Conservation (phyloP, 2,888 invertebrate genomes). For the Microplitis manilae region DNA sequence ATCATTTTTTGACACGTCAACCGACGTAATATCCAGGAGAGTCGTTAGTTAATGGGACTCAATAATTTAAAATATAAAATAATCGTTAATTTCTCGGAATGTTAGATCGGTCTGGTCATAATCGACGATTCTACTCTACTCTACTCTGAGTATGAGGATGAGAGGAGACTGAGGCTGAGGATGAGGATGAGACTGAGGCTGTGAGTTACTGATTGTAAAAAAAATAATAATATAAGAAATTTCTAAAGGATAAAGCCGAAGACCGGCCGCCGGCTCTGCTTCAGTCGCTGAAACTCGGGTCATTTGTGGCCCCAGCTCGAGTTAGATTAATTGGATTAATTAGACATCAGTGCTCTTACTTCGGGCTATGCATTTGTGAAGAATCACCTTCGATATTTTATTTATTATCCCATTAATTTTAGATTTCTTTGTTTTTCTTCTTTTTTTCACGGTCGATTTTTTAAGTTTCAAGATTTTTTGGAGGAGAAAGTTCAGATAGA, state of each 20-base stretch:
- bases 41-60: conserved; percentile 68
- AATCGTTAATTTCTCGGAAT: conserved; percentile 72
- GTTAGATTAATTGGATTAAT: conserved; percentile 72
- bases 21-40: conserved; percentile 59
- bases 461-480: no score
- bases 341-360: conserved; percentile 66
- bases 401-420: background rate
- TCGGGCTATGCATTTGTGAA: background rate
- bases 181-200: conserved; percentile 5
- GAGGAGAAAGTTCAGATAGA: no score
- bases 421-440: background rate
- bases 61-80: conserved; percentile 71
- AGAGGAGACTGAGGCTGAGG: conserved; percentile 27
- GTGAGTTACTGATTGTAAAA: conserved; percentile 1
- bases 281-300: conserved; percentile 60
- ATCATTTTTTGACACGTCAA: conserved; percentile 56
- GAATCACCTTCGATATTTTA: background rate
- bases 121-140: conserved; percentile 48
- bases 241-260: conserved; percentile 14
- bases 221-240: background rate
- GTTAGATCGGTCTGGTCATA: conserved; percentile 70
- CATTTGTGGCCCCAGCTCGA: conserved; percentile 65
- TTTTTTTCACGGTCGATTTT: background rate
- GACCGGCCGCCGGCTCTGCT: conserved; percentile 35
- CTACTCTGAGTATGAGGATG: background rate